Evolutionary conservation across 2,888 invertebrate species (phyloP).

Genomic region (Dryobota labecula): DNA sequence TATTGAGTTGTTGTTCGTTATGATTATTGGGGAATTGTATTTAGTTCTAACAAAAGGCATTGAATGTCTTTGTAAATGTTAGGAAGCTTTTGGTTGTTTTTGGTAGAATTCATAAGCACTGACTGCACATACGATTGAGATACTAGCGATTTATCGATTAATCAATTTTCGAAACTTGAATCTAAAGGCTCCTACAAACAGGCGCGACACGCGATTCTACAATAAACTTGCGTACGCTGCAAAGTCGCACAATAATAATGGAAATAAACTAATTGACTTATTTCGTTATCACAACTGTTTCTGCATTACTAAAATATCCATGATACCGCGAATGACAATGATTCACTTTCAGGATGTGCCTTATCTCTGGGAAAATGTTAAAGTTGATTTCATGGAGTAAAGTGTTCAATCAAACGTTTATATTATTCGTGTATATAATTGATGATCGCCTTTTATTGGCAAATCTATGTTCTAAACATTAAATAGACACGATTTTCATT

Average conservation of each 20-base stretch:
- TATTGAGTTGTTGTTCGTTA: slow-evolving; percentile 11
- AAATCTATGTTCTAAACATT: neutral
- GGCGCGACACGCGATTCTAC: no score
- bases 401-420: slow-evolving; percentile 1
- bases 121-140: neutral
- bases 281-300: slow-evolving; percentile 35
- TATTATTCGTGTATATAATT: neutral
- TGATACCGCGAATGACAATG: slow-evolving; percentile 61
- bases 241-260: slow-evolving; percentile 2
- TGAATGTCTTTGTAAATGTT: neutral
- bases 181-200: no score
- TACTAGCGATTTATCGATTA: neutral
- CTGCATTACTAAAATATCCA: slow-evolving; percentile 50
- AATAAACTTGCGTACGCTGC: neutral
- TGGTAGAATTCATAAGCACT: neutral
- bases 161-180: neutral
- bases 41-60: neutral
- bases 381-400: slow-evolving; percentile 19
- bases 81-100: neutral
- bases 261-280: slow-evolving; percentile 24
- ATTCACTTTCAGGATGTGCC: slow-evolving; percentile 69
- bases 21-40: neutral
- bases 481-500: neutral
- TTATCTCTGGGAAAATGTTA: slow-evolving; percentile 67
- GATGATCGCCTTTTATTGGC: neutral